phyloP scores from a whole-genome alignment of 2,113 vertebrate genomes.

The Damaliscus lunatus region DNA sequence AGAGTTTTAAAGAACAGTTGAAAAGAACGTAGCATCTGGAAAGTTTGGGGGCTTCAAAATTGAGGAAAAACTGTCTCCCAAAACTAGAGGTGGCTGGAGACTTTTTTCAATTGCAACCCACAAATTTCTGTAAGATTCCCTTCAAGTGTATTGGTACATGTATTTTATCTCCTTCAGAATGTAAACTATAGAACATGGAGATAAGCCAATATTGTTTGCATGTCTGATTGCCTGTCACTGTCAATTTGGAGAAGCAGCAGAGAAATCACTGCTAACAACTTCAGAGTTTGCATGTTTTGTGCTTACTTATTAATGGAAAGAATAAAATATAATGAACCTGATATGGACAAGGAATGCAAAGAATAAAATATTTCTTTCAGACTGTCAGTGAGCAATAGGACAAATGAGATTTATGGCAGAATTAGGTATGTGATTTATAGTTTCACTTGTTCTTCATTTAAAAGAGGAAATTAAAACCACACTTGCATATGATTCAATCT shows the following conservation, averaged over 20 bases:
- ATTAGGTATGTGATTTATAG: constrained; percentile 68
- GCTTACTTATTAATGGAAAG: constrained; percentile 21
- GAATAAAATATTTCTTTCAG: constrained; percentile 66
- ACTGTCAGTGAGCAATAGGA: constrained; percentile 56
- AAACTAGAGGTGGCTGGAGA: not conserved
- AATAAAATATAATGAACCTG: constrained; percentile 51
- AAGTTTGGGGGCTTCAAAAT: not conserved
- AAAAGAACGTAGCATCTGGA: not conserved
- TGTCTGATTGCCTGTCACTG: not conserved
- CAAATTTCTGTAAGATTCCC: not conserved
- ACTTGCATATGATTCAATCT: constrained; percentile 70
- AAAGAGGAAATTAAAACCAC: constrained; percentile 77
- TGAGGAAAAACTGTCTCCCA: not conserved
- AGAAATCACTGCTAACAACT: not conserved
- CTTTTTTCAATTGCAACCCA: not conserved
- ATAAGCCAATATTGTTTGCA: not conserved
- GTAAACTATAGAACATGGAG: not conserved
- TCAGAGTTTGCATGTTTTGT: not conserved
- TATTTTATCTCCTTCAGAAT: not conserved
- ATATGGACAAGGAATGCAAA: constrained; percentile 43
- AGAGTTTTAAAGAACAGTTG: not conserved
- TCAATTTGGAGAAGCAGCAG: not conserved
- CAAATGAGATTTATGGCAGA: constrained; percentile 61
- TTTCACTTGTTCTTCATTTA: constrained; percentile 73
- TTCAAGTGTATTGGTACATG: rapidly evolving